Conservation (phyloP, 2,113 vertebrate genomes). For the Melanocharis versteri region DNA sequence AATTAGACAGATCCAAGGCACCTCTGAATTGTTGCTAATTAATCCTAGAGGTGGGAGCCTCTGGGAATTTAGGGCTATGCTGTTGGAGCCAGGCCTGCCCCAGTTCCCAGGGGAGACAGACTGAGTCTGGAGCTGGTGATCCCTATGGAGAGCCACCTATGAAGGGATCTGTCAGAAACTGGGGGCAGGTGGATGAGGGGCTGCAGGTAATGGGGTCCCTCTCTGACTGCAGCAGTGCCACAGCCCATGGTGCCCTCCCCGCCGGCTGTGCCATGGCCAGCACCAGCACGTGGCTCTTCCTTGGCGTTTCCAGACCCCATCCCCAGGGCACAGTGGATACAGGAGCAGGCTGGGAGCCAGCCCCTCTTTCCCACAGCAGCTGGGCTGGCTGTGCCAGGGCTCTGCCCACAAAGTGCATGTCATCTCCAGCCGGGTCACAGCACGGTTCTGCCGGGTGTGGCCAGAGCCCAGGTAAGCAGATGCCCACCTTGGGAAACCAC, state of each 20-base stretch:
- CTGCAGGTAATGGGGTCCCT: background rate
- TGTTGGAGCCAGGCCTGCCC: background rate
- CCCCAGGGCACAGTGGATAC: background rate
- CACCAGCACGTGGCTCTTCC: rapidly evolving
- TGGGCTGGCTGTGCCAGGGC: rapidly evolving
- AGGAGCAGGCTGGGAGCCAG: background rate
- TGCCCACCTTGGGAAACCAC: background rate
- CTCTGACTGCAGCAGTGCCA: background rate
- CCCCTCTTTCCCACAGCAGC: background rate
- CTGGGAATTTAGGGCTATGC: background rate
- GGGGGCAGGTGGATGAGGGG: rapidly evolving
- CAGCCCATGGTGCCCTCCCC: rapidly evolving
- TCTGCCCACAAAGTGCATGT: rapidly evolving
- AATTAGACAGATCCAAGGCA: background rate
- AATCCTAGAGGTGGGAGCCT: background rate
- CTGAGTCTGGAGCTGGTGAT: background rate
- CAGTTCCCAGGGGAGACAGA: rapidly evolving
- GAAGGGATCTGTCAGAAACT: background rate
- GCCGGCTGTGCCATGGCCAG: background rate
- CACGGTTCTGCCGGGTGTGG: background rate
- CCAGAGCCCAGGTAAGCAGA: rapidly evolving
- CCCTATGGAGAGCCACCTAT: rapidly evolving
- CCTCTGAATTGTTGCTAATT: background rate
- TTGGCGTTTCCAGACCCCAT: background rate
- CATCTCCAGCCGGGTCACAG: rapidly evolving